Evolutionary conservation across 2,888 invertebrate genomes (phyloP).

Genomic region (Pachliopta kotzebuea): DNA sequence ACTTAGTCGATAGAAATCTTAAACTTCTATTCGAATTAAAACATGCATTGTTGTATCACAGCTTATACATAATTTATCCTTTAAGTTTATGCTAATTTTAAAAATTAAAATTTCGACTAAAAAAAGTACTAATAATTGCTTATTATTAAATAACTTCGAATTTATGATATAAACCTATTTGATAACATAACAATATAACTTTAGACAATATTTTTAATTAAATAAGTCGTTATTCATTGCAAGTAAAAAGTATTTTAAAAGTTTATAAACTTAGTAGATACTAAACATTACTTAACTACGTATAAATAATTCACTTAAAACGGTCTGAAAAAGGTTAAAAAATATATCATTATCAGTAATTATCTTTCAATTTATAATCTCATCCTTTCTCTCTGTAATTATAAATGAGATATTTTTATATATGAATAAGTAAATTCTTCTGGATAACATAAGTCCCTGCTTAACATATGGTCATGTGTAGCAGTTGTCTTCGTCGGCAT

Average conservation of each 20-base stretch:
- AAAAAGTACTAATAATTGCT: neutral
- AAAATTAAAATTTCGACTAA: neutral
- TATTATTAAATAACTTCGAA: neutral
- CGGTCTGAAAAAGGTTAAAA: neutral
- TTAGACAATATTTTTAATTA: neutral
- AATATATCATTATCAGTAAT: neutral
- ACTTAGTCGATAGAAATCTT: neutral
- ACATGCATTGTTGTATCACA: slow-evolving; percentile 63
- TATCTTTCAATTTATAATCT: slow-evolving; percentile 2
- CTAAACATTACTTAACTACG: neutral
- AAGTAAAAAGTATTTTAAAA: neutral
- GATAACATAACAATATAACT: neutral
- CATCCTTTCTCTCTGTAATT: neutral
- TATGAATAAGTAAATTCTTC: neutral
- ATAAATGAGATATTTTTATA: slow-evolving; percentile 6
- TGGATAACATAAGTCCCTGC: neutral
- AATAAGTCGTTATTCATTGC: neutral
- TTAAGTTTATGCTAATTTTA: slow-evolving; percentile 12
- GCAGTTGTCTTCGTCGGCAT: slow-evolving; percentile 83
- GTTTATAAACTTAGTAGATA: neutral
- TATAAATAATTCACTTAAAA: neutral
- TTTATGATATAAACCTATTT: neutral
- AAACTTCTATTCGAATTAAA: slow-evolving; percentile 30
- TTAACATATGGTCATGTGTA: slow-evolving; percentile 62
- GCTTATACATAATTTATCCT: slow-evolving; percentile 41